These are phyloP conservation scores for Elaphurus davidianus DNA, from an alignment of 2,113 vertebrate genomes.

Conservation along the genomic window DNA sequence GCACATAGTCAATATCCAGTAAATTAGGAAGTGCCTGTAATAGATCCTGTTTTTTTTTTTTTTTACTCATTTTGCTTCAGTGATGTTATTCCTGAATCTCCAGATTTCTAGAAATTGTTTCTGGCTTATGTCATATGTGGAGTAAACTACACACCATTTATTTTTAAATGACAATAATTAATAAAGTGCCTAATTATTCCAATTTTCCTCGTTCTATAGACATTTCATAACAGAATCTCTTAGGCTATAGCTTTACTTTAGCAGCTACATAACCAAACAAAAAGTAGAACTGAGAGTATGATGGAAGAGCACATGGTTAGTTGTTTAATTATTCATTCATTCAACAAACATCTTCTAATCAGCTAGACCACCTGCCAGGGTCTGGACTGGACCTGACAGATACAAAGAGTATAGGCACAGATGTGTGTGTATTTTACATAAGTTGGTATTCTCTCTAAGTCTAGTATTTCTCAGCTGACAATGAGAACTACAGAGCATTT, in stretches of 20 bases:
- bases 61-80: conserved; percentile 2
- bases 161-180: background rate
- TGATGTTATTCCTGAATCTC: background rate
- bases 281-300: background rate
- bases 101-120: background rate
- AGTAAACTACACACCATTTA: background rate
- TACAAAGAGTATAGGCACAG: background rate
- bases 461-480: background rate
- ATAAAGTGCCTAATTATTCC: background rate
- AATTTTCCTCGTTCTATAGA: background rate
- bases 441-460: background rate
- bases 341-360: background rate
- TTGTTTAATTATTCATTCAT: background rate
- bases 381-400: background rate
- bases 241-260: background rate
- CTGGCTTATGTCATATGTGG: background rate
- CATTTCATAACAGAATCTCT: background rate
- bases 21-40: background rate
- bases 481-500: background rate
- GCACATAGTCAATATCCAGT: background rate
- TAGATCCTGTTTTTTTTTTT: background rate
- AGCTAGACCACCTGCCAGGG: background rate
- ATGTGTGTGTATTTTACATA: background rate
- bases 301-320: background rate
- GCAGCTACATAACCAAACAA: background rate